Conservation (phyloP, 1,140 invertebrate genomes). For the Brachionus asplanchnoidis region DNA sequence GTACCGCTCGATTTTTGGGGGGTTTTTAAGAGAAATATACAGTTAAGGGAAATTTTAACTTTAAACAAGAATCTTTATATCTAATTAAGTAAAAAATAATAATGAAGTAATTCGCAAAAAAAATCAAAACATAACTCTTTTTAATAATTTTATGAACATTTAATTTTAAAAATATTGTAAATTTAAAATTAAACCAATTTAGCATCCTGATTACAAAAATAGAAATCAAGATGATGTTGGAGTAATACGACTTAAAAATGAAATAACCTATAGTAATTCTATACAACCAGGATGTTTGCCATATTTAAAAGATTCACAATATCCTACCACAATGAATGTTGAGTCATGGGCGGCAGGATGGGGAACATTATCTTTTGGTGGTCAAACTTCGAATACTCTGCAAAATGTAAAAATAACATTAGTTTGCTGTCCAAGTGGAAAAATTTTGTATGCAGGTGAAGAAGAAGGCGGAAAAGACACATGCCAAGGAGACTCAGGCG, state of each 20-base stretch:
- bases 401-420: constrained; percentile 11
- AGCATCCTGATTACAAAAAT: neutral
- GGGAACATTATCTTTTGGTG: neutral
- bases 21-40: too few species aligned
- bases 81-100: too few species aligned
- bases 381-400: neutral
- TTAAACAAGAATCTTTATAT: too few species aligned
- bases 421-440: neutral
- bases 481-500: constrained; percentile 28
- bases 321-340: neutral
- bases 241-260: neutral
- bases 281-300: constrained; percentile 7
- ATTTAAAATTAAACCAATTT: neutral
- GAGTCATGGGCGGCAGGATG: neutral
- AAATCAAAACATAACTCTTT: too few species aligned
- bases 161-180: neutral
- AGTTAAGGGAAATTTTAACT: too few species aligned
- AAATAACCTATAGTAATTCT: neutral
- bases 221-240: neutral
- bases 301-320: neutral
- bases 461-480: neutral
- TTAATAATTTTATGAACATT: neutral
- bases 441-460: neutral
- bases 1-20: too few species aligned
- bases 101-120: too few species aligned